A percentile compares a stretch with the other conserved stretches of the same genome.
Evolutionary conservation across 35 echinoderm and acorn worm genomes (phyloP).

Genomic region (Lytechinus pictus): DNA sequence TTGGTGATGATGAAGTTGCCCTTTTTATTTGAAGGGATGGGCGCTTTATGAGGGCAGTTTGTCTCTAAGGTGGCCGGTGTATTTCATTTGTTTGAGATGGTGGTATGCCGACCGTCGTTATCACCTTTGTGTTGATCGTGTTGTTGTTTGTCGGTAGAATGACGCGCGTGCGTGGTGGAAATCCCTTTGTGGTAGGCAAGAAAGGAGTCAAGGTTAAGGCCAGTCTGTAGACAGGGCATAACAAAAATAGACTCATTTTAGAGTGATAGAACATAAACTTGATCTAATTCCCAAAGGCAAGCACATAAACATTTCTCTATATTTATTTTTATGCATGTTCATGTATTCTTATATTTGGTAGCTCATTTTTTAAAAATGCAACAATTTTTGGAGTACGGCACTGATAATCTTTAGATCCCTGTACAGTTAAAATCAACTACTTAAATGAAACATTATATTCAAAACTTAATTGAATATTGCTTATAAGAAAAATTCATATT

Average conservation of each 20-base stretch:
- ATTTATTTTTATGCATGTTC: too few relatives aligned
- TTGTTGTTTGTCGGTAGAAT: background rate
- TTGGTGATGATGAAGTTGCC: background rate
- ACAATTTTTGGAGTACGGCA: too few relatives aligned
- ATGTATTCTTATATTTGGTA: too few relatives aligned
- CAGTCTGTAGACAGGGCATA: background rate
- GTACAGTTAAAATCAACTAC: too few relatives aligned
- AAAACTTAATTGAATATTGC: too few relatives aligned
- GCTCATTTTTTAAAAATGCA: too few relatives aligned
- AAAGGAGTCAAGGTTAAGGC: background rate
- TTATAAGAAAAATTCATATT: too few relatives aligned
- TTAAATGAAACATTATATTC: too few relatives aligned
- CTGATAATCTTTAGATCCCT: too few relatives aligned
- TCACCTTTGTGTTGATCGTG: background rate
- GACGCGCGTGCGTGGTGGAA: background rate
- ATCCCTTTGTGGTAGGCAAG: background rate
- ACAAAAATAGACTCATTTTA: background rate
- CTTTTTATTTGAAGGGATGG: conserved; percentile 12
- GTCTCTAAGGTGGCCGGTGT: background rate
- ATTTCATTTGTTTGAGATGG: background rate
- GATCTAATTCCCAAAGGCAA: background rate
- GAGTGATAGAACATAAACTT: background rate
- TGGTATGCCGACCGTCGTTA: background rate
- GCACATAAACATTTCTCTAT: too few relatives aligned
- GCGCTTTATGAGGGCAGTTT: background rate